A percentile compares a stretch with the other conserved stretches of the same genome.
These are phyloP conservation scores for Sipha flava DNA, from an alignment of 1,140 invertebrate genomes.

Conservation along the genomic window DNA sequence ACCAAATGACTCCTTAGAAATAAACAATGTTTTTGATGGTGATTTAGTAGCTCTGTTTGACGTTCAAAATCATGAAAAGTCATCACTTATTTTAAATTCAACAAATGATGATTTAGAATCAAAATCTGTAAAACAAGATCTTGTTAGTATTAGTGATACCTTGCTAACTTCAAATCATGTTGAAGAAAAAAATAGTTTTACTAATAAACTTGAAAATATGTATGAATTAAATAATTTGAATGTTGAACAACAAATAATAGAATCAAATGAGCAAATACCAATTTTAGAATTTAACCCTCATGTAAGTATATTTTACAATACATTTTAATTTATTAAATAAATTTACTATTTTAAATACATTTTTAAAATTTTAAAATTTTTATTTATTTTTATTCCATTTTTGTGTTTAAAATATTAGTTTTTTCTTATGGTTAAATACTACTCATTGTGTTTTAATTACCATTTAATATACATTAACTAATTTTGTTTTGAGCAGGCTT, in stretches of 20 bases:
- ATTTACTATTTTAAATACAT: too few species aligned
- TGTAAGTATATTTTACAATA: background rate
- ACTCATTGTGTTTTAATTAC: too few species aligned
- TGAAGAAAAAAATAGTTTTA: background rate
- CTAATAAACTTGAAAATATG: background rate
- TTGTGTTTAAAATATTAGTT: too few species aligned
- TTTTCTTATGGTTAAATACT: too few species aligned
- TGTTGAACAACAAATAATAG: slow-evolving; percentile 9
- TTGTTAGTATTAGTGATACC: background rate
- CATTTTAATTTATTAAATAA: too few species aligned
- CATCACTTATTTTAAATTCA: background rate
- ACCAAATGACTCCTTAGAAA: background rate
- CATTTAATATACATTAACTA: too few species aligned
- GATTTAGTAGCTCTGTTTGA: slow-evolving; percentile 2
- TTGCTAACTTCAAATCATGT: background rate
- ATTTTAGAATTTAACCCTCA: slow-evolving; percentile 19
- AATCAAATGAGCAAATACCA: background rate
- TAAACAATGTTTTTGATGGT: background rate
- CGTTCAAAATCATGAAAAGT: background rate
- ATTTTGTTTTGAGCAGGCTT: too few species aligned
- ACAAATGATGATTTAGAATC: background rate
- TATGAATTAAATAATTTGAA: background rate
- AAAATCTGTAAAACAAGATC: background rate
- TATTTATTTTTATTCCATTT: too few species aligned
- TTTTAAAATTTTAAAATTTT: too few species aligned